phyloP scores from a whole-genome alignment of 35 echinoderm and acorn worm species.

The Apostichopus parvimensis region DNA sequence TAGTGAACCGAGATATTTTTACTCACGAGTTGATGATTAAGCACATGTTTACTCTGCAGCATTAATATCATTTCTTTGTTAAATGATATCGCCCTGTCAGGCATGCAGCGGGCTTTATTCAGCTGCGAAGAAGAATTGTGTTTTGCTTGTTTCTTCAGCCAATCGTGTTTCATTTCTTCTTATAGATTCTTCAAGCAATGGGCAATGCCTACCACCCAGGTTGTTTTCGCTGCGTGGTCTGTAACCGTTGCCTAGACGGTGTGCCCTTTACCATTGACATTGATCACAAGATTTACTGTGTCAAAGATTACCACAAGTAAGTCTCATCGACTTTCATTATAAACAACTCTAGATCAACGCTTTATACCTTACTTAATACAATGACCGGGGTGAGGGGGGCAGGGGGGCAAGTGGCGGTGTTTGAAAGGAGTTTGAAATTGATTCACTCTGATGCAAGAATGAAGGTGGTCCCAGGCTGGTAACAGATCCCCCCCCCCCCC shows the following conservation, averaged over 20 bases:
- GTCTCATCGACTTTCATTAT: not conserved
- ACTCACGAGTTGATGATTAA: too few species aligned
- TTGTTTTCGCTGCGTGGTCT: constrained; percentile 94
- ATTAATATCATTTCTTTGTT: not conserved
- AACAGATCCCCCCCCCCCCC: too few species aligned
- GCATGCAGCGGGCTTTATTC: not conserved
- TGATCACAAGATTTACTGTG: constrained; percentile 99
- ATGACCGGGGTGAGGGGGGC: too few species aligned
- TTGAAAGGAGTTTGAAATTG: too few species aligned
- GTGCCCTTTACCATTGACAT: constrained; percentile 98
- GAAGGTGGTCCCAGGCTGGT: not conserved
- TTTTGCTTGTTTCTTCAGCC: too few species aligned
- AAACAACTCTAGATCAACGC: too few species aligned
- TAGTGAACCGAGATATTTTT: too few species aligned
- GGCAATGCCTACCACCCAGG: constrained; percentile 98
- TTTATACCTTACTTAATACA: not conserved
- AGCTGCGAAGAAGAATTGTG: too few species aligned
- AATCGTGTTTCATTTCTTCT: not conserved
- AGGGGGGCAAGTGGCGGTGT: too few species aligned
- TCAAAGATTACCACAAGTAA: constrained; percentile 99
- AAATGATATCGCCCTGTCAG: too few species aligned
- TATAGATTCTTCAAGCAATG: constrained; percentile 98
- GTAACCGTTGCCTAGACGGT: constrained; percentile 95
- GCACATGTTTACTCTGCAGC: too few species aligned
- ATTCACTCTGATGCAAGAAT: not conserved